Evolutionary conservation across 2,888 invertebrate species (phyloP).

Genomic region (Frankliniella intonsa): DNA sequence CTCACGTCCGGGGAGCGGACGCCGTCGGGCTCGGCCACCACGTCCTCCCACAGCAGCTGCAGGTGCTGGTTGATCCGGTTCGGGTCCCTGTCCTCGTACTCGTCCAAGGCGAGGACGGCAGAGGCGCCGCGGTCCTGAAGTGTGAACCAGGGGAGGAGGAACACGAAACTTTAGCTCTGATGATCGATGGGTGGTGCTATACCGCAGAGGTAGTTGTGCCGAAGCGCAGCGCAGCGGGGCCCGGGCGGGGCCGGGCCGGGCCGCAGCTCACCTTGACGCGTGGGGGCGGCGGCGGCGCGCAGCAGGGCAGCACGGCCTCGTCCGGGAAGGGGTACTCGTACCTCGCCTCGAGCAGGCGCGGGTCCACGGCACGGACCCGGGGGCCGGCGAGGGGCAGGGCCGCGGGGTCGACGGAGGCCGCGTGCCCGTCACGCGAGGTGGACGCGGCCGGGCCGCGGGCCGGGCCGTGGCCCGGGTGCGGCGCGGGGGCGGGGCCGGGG

Average conservation of each 20-base stretch:
- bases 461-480: background rate
- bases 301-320: background rate
- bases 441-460: background rate
- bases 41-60: conserved; percentile 66
- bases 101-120: conserved; percentile 42
- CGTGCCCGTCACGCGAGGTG: background rate
- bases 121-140: background rate
- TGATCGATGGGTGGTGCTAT: background rate
- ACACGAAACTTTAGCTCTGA: background rate
- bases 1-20: conserved; percentile 65
- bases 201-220: background rate
- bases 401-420: background rate
- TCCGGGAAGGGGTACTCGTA: conserved; percentile 8
- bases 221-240: background rate
- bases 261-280: background rate
- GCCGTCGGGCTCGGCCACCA: conserved; percentile 66
- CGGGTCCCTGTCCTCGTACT: conserved; percentile 66
- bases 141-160: background rate
- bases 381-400: background rate
- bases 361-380: background rate
- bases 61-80: conserved; percentile 64
- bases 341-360: background rate
- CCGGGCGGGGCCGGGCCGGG: background rate
- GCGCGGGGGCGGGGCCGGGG: background rate
- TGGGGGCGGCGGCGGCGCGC: background rate